Evolutionary conservation across 2,113 vertebrate species (phyloP).

Genomic region (Nothoprocta pentlandii): DNA sequence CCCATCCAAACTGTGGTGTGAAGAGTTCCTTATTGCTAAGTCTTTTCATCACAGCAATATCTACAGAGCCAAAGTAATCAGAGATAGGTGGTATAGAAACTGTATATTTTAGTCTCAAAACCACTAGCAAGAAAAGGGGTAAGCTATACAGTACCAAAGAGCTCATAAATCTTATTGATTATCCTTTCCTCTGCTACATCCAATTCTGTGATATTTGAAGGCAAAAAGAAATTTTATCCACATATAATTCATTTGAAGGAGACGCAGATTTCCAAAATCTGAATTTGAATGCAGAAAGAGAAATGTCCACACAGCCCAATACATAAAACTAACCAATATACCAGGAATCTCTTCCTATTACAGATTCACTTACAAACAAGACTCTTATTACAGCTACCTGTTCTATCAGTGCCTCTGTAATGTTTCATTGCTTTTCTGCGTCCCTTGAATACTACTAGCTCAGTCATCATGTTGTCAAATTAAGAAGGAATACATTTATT

Average conservation of each 20-base stretch:
- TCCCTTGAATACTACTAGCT: background rate
- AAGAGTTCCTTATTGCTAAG: background rate
- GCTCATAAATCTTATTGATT: background rate
- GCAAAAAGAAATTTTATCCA: background rate
- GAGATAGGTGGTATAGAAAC: fast-evolving
- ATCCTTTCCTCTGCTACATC: fast-evolving
- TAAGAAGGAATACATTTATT: background rate
- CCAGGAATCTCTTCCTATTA: background rate
- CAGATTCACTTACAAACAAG: background rate
- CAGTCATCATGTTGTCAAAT: background rate
- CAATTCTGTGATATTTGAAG: background rate
- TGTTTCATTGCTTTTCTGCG: background rate
- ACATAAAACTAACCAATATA: background rate
- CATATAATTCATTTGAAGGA: background rate
- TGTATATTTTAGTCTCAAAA: background rate
- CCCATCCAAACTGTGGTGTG: background rate
- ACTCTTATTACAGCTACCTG: background rate
- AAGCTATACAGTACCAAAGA: background rate
- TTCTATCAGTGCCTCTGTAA: background rate
- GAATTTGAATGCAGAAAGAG: background rate
- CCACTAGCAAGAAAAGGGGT: background rate
- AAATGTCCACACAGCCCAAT: background rate
- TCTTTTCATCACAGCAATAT: background rate
- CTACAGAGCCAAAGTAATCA: background rate
- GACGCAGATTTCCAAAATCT: background rate